phyloP scores from a whole-genome alignment of 2,888 invertebrate genomes.

The Tanaodytes sp. region DNA sequence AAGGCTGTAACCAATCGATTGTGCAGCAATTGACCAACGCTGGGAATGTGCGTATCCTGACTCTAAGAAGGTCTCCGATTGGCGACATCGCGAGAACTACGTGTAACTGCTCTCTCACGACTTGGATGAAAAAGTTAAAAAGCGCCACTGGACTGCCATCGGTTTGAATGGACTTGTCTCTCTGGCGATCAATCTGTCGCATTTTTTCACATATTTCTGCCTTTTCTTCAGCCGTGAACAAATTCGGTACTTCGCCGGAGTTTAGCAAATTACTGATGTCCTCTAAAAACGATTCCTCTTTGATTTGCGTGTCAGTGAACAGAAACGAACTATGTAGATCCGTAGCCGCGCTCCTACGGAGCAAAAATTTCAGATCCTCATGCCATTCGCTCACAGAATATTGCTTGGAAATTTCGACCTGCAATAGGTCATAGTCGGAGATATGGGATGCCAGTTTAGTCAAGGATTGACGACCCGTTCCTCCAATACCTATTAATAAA shows the following conservation, averaged over 20 bases:
- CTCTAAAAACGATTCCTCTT: constrained; percentile 93
- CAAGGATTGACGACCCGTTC: constrained; percentile 93
- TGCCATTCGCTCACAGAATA: constrained; percentile 92
- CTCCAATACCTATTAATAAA: constrained; percentile 91
- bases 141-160: constrained; percentile 93
- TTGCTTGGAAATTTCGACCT: constrained; percentile 92
- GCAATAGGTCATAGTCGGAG: constrained; percentile 91
- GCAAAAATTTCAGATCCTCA: constrained; percentile 88
- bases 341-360: constrained; percentile 85
- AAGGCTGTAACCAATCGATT: constrained; percentile 96
- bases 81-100: constrained; percentile 93
- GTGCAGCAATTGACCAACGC: constrained; percentile 95
- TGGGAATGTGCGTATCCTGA: constrained; percentile 90
- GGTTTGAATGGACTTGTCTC: constrained; percentile 89
- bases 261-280: constrained; percentile 94
- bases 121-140: constrained; percentile 91
- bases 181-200: constrained; percentile 90
- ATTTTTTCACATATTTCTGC: constrained; percentile 94
- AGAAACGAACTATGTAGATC: constrained; percentile 91
- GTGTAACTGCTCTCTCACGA: constrained; percentile 92
- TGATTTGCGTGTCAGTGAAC: constrained; percentile 93
- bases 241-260: constrained; percentile 93
- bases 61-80: constrained; percentile 88
- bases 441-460: constrained; percentile 92
- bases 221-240: constrained; percentile 89